Evolutionary conservation across 1,140 invertebrate species (phyloP).

Genomic region (Pogonomyrmex barbatus): DNA sequence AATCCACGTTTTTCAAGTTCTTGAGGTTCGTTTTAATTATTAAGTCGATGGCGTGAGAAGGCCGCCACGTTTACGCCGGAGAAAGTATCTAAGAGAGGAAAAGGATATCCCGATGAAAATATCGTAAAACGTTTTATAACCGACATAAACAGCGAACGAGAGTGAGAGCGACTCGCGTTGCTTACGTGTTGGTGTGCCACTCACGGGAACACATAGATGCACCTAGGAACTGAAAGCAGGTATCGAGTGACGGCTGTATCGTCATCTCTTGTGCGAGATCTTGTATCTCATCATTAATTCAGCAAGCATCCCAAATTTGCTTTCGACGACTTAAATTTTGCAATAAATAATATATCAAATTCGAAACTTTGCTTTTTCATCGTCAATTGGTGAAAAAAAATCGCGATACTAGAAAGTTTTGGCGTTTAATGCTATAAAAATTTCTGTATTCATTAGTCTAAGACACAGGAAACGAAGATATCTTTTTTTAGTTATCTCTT

Average conservation of each 20-base stretch:
- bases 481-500: background rate
- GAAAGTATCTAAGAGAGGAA: constrained; percentile 70
- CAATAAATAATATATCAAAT: background rate
- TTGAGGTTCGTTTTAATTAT: constrained; percentile 47
- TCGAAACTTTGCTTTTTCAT: background rate
- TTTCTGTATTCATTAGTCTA: background rate
- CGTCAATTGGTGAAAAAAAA: background rate
- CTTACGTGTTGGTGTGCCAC: constrained; percentile 50
- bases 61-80: constrained; percentile 45
- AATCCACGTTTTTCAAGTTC: constrained; percentile 32
- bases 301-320: background rate
- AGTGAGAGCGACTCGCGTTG: constrained; percentile 63
- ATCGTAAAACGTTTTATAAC: constrained; percentile 77
- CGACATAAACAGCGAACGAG: constrained; percentile 73
- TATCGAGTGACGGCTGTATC: constrained; percentile 24
- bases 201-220: background rate
- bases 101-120: constrained; percentile 71
- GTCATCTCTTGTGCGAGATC: background rate
- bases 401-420: background rate
- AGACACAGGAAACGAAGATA: background rate
- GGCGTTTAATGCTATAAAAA: background rate
- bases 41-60: constrained; percentile 37
- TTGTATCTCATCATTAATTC: constrained; percentile 37
- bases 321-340: constrained; percentile 1
- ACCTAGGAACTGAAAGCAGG: constrained; percentile 27